These are phyloP conservation scores for Pongo pygmaeus DNA, from an alignment of 2,113 vertebrate genomes.

Conservation along the genomic window DNA sequence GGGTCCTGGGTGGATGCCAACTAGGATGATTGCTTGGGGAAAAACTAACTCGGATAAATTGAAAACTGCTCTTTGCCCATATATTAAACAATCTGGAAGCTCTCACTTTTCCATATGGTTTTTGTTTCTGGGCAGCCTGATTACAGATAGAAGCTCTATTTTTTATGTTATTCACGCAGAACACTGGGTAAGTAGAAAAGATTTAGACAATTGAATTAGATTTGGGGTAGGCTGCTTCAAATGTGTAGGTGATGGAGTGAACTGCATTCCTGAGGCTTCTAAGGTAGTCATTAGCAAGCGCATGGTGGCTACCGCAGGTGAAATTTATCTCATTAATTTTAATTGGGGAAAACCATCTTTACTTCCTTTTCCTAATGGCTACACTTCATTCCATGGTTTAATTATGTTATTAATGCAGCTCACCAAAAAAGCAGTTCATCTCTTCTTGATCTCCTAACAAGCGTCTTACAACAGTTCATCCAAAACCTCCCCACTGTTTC, in stretches of 20 bases:
- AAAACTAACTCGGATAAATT: slow-evolving; percentile 37
- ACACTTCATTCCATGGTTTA: slow-evolving; percentile 61
- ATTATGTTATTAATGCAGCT: slow-evolving; percentile 61
- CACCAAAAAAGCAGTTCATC: slow-evolving; percentile 49
- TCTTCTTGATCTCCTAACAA: slow-evolving; percentile 65
- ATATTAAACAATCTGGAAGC: background rate
- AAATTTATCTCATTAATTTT: slow-evolving; percentile 72
- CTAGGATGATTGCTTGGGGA: background rate
- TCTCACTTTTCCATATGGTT: background rate
- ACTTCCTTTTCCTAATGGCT: slow-evolving; percentile 65
- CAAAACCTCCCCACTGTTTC: background rate
- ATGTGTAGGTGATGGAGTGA: background rate
- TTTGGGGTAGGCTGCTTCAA: background rate
- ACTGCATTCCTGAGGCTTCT: slow-evolving; percentile 37
- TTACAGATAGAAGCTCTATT: background rate
- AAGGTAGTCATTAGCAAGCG: slow-evolving; percentile 28
- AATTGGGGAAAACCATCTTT: slow-evolving; percentile 65
- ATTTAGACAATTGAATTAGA: slow-evolving; percentile 22
- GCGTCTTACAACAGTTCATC: slow-evolving; percentile 15
- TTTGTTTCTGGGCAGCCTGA: slow-evolving; percentile 14
- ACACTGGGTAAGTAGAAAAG: background rate
- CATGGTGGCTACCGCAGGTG: background rate
- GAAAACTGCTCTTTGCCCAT: slow-evolving; percentile 29
- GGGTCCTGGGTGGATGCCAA: background rate
- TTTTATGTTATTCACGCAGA: background rate